Conservation (phyloP, 1,140 invertebrate species). For the Diachasma alloeum region DNA sequence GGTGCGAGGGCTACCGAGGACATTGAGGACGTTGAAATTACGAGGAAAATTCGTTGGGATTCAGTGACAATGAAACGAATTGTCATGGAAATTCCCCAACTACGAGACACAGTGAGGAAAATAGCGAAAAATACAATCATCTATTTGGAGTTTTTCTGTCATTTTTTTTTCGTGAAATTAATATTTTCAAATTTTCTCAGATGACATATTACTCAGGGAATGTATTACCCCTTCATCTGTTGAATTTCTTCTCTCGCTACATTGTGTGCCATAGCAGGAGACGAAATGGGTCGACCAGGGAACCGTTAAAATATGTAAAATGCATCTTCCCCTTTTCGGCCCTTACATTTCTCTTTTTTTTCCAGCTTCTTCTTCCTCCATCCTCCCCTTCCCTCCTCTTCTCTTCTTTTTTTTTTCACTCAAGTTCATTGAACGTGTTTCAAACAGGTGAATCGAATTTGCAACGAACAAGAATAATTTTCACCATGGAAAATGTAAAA, state of each 20-base stretch:
- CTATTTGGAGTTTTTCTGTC: not conserved
- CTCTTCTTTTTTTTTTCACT: not conserved
- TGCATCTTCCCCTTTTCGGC: slow-evolving; percentile 35
- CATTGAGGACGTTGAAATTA: not conserved
- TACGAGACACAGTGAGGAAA: not conserved
- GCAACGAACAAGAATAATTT: not conserved
- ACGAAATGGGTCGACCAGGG: slow-evolving; percentile 33
- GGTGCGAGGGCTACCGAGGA: not conserved
- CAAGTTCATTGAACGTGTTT: not conserved
- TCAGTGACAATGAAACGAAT: not conserved
- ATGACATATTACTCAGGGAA: no score
- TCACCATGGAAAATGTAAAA: not conserved
- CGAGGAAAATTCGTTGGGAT: not conserved
- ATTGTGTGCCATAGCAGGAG: slow-evolving; percentile 22
- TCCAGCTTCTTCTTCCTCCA: not conserved
- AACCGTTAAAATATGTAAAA: slow-evolving; percentile 61
- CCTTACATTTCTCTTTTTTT: slow-evolving; percentile 38
- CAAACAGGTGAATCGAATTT: slow-evolving; percentile 7
- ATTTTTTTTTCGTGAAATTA: not conserved
- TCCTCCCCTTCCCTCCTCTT: not conserved
- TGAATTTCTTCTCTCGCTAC: not conserved
- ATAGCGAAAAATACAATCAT: not conserved
- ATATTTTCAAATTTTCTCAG: not conserved
- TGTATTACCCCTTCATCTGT: not conserved
- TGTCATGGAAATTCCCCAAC: not conserved